A percentile compares a stretch with the other conserved stretches of the same genome.
These are phyloP conservation scores for Stenoptilia bipunctidactyla DNA, from an alignment of 2,888 invertebrate genomes.

Conservation along the genomic window DNA sequence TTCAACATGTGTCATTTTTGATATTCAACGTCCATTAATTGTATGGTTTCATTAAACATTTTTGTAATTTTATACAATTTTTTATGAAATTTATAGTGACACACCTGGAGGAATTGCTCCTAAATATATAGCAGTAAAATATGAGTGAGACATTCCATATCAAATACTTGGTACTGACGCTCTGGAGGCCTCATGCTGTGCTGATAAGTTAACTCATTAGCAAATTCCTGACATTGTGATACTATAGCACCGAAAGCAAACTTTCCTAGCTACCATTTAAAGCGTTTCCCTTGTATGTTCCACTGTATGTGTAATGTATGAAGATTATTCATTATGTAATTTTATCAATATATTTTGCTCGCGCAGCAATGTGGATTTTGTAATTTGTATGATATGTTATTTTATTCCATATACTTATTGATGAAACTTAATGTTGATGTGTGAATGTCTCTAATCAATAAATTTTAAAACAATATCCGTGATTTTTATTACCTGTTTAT, in stretches of 20 bases:
- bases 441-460: constrained; percentile 72
- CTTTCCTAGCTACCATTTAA: no score
- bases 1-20: constrained; percentile 42
- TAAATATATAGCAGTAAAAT: constrained; percentile 48
- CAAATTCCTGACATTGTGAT: no score
- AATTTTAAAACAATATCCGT: constrained; percentile 37
- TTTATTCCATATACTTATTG: constrained; percentile 38
- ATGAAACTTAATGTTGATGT: constrained; percentile 62
- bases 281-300: not conserved
- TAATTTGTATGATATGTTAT: constrained; percentile 37
- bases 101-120: constrained; percentile 44
- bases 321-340: constrained; percentile 10
- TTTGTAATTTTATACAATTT: constrained; percentile 70
- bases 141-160: constrained; percentile 70
- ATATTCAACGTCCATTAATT: constrained; percentile 40
- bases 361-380: constrained; percentile 31
- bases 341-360: constrained; percentile 27
- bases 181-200: no score
- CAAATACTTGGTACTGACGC: constrained; percentile 21
- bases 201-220: no score
- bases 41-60: constrained; percentile 52
- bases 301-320: not conserved
- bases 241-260: no score
- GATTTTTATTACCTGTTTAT: constrained; percentile 7
- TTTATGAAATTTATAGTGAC: constrained; percentile 58